These are phyloP conservation scores for Pipistrellus nathusii DNA, from an alignment of 2,797 vertebrate species.

Conservation along the genomic window DNA sequence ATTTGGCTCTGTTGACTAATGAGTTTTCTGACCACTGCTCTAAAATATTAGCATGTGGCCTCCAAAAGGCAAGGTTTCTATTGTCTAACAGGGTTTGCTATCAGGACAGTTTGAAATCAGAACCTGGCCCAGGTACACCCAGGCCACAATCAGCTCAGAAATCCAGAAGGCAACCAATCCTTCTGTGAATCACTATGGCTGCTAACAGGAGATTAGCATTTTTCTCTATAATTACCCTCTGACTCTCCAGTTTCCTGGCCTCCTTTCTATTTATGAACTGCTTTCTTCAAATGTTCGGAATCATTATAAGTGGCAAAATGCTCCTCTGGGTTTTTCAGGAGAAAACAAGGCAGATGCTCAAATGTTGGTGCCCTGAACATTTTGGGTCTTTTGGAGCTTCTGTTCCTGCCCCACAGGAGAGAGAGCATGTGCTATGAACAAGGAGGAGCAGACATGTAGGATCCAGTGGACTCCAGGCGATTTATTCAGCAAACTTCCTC, in stretches of 20 bases:
- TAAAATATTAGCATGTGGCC: background rate
- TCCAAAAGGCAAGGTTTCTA: constrained; percentile 23
- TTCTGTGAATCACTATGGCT: background rate
- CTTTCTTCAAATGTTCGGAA: constrained; percentile 57
- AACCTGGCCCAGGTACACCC: background rate
- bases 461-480: constrained; percentile 40
- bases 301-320: constrained; percentile 48
- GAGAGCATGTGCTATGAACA: background rate
- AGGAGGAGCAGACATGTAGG: background rate
- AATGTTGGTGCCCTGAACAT: background rate
- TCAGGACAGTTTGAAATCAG: constrained; percentile 7
- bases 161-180: background rate
- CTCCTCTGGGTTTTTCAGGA: constrained; percentile 9
- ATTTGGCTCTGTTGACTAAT: too few species aligned
- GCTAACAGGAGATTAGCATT: background rate
- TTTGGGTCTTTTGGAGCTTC: constrained; percentile 9
- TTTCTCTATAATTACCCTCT: constrained; percentile 6
- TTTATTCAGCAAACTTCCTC: constrained; percentile 69
- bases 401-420: background rate
- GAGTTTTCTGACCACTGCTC: background rate
- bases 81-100: background rate
- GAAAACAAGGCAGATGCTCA: constrained; percentile 48
- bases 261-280: constrained; percentile 49
- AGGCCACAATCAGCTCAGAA: constrained; percentile 36
- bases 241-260: background rate